phyloP scores from a whole-genome alignment of 2,888 invertebrate species.

The Drosophila meridionalis region DNA sequence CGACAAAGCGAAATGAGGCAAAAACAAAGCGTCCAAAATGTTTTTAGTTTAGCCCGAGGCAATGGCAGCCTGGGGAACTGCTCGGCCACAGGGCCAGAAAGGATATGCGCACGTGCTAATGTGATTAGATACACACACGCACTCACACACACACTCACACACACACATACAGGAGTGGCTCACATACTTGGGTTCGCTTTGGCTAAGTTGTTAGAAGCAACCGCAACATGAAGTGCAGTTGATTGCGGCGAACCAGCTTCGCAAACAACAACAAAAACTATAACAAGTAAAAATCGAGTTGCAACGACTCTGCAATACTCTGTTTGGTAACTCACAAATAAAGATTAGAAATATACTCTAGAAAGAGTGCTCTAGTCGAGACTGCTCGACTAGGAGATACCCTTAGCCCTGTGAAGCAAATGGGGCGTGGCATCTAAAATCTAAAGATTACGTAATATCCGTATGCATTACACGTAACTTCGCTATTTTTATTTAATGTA shows the following conservation, averaged over 20 bases:
- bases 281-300: neutral
- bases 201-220: constrained; percentile 60
- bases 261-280: constrained; percentile 22
- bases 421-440: too few species aligned
- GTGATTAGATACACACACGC: constrained; percentile 72
- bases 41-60: constrained; percentile 64
- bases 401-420: too few species aligned
- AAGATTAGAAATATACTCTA: neutral
- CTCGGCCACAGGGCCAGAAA: constrained; percentile 44
- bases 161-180: neutral
- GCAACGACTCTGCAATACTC: neutral
- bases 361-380: too few species aligned
- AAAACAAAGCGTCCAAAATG: constrained; percentile 79
- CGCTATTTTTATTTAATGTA: too few species aligned
- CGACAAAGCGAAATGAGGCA: constrained; percentile 77
- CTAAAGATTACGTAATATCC: too few species aligned
- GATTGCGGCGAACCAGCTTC: constrained; percentile 71
- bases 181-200: constrained; percentile 25
- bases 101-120: constrained; percentile 80
- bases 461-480: too few species aligned
- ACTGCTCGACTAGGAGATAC: too few species aligned
- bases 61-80: constrained; percentile 69
- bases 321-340: neutral
- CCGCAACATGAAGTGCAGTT: constrained; percentile 81
- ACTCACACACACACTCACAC: constrained; percentile 5